Evolutionary conservation across 2,797 vertebrate genomes (phyloP), one percentile per base, ranked within the genome.

Genomic region (Avahi laniger): DNA sequence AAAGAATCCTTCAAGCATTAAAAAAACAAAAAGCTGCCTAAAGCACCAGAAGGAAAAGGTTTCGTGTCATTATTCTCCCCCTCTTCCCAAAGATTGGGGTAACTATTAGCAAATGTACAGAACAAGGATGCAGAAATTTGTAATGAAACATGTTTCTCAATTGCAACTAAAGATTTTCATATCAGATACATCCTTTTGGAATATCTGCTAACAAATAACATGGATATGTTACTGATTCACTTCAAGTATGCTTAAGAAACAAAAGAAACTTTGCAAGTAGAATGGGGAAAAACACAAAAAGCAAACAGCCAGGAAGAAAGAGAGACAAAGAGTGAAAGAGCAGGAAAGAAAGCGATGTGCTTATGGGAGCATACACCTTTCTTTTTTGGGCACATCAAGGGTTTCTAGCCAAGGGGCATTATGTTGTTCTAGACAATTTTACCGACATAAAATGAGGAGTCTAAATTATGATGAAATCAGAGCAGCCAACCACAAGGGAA

Each of bases 401-500:
- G 30, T 73, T 70, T 96, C 86, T 84, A 90, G 86, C 43, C 86
- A 93, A 88, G 54, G 54, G 50, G 67, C 24, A 0, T 96, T 89
- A 73, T 97, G 89, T 94, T 96, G 93, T 96, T 96, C 91, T 61
- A 97, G 93, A 89, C 79, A 54, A 67, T 97, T 97, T 96, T 89
- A 95, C 88, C 79, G 79, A 91, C 87, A 96, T 90, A 76, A 96
- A 96, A 86, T 95, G 57, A 96, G 46, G 65, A 95, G 33, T 65
- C 69, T 97, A 97, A 97, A 96, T 97, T 96, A 94, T 65, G 92
- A 94, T 97, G 94, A 94, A 98, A 94, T 97, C 90, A 96, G 90
- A 94, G 97, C 73, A 96, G 87, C 83, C 91, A 96, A 94, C 96
- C 97, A 92, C 96, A 86, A 89, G 94, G 97, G 97, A 96, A 89